These are phyloP conservation scores for Pelmatolapia mariae DNA, from an alignment of 2,113 vertebrate genomes.

Conservation along the genomic window DNA sequence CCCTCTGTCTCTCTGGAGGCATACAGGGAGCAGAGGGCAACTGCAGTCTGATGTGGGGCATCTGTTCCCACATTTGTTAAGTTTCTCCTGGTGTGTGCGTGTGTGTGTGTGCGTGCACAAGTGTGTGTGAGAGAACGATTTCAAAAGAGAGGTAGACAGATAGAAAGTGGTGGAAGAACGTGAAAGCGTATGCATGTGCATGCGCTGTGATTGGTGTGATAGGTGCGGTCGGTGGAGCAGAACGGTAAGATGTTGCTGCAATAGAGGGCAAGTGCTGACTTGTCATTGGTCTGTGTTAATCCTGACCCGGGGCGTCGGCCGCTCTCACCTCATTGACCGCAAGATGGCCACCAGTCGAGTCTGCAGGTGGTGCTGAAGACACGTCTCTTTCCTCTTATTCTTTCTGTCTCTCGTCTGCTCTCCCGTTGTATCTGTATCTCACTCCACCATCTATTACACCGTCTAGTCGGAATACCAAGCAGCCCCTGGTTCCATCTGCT, in stretches of 20 bases:
- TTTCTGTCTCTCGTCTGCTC: background rate
- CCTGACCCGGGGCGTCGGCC: constrained; percentile 53
- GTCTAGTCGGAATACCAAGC: constrained; percentile 43
- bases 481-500: constrained; percentile 4
- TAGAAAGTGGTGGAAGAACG: background rate
- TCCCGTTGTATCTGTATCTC: constrained; percentile 33
- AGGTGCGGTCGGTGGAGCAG: constrained; percentile 51
- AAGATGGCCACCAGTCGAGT: constrained; percentile 52
- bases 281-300: constrained; percentile 69
- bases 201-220: constrained; percentile 43
- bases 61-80: constrained; percentile 71
- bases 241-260: constrained; percentile 63
- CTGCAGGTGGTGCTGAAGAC: constrained; percentile 58
- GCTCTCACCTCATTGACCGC: constrained; percentile 67
- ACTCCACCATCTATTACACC: constrained; percentile 29
- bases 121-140: background rate
- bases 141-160: background rate
- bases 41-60: constrained; percentile 67
- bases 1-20: constrained; percentile 54
- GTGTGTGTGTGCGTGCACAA: background rate
- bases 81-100: constrained; percentile 22
- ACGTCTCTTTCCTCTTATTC: constrained; percentile 12
- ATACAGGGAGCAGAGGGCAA: constrained; percentile 60
- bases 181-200: background rate
- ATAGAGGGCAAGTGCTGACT: constrained; percentile 58